These are phyloP conservation scores for Silurus lanzhouensis DNA, from an alignment of 2,797 vertebrate species.

Conservation along the genomic window DNA sequence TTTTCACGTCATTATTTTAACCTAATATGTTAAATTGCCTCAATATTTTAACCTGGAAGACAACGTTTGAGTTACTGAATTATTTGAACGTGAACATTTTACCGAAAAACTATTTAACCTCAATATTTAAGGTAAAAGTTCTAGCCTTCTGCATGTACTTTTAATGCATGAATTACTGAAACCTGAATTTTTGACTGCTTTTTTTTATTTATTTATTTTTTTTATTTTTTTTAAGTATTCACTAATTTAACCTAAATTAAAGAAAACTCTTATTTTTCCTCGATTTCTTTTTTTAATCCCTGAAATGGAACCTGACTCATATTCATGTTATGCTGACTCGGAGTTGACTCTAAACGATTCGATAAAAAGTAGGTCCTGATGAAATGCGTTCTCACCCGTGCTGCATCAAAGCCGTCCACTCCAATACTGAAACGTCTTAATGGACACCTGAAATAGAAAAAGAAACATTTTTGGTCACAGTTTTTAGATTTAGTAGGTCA, in stretches of 20 bases:
- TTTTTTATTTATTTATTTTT: too few species aligned
- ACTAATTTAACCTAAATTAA: background rate
- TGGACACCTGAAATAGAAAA: conserved; percentile 66
- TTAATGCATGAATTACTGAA: background rate
- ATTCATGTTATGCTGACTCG: background rate
- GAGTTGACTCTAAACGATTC: background rate
- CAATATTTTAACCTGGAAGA: too few species aligned
- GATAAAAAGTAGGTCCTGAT: too few species aligned
- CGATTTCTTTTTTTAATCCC: background rate
- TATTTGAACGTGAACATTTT: too few species aligned
- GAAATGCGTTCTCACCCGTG: conserved; percentile 68
- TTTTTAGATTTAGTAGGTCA: background rate
- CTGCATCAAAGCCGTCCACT: conserved; percentile 81
- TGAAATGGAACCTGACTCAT: background rate
- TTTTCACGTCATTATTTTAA: too few species aligned
- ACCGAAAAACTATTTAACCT: too few species aligned
- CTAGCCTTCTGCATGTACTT: too few species aligned
- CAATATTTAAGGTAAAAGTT: too few species aligned
- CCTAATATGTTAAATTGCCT: too few species aligned
- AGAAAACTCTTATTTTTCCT: background rate
- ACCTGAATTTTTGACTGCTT: background rate
- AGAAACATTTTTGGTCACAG: background rate
- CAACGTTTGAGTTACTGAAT: too few species aligned
- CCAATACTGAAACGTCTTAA: conserved; percentile 63
- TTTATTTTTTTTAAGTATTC: background rate